Percentiles rank a stretch among this genome's conserved stretches.
These are phyloP conservation scores for Dicyrtoma fusca DNA, from an alignment of 2,888 invertebrate genomes.

Conservation along the genomic window DNA sequence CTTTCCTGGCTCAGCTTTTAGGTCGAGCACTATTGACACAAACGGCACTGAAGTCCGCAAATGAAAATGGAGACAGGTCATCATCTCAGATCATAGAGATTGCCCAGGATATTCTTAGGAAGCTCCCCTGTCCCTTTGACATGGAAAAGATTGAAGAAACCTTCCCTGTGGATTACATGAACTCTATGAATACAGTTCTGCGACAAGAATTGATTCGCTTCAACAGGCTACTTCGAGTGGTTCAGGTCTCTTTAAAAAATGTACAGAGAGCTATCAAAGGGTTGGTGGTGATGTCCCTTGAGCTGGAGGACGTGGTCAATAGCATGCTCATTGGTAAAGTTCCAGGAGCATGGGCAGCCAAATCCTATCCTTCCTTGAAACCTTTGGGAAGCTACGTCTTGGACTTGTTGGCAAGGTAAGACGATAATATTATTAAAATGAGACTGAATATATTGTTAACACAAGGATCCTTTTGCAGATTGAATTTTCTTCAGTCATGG, in stretches of 20 bases:
- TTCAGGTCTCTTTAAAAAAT: constrained; percentile 73
- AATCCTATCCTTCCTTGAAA: constrained; percentile 90
- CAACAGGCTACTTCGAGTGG: constrained; percentile 72
- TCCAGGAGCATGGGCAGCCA: constrained; percentile 79
- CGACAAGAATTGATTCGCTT: constrained; percentile 84
- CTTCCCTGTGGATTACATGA: constrained; percentile 75
- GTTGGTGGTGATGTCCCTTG: constrained; percentile 80
- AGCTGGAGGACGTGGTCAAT: constrained; percentile 81
- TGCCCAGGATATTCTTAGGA: constrained; percentile 34
- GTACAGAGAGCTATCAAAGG: constrained; percentile 85
- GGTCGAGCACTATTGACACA: constrained; percentile 30
- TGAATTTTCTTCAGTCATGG: constrained; percentile 69
- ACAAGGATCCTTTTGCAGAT: not conserved
- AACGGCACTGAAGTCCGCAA: constrained; percentile 67
- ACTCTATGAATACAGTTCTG: constrained; percentile 93
- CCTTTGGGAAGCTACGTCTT: constrained; percentile 86
- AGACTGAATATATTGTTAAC: too few relatives aligned
- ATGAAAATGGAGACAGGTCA: constrained; percentile 56
- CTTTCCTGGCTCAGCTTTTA: too few relatives aligned
- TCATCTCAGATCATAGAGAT: constrained; percentile 54
- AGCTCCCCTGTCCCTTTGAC: constrained; percentile 72
- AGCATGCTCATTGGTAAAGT: constrained; percentile 82
- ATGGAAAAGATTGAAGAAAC: constrained; percentile 69
- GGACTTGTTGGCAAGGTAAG: constrained; percentile 79
- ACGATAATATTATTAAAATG: too few relatives aligned